Base-by-base conservation (phyloP, 2,797 vertebrate species). In the Choloepus didactylus region DNA sequence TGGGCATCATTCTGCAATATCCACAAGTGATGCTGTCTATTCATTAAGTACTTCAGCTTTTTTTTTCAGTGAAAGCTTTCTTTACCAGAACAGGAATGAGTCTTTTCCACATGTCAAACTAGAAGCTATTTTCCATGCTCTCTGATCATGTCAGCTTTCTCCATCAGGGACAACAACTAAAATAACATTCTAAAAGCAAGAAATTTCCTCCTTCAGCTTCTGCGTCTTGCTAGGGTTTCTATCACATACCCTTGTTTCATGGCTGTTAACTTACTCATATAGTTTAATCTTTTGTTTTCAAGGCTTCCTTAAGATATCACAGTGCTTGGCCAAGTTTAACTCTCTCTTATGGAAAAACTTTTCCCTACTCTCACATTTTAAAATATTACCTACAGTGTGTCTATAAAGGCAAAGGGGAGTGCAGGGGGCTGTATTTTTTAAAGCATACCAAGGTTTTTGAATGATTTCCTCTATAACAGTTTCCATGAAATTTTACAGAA, bases 11-110 rank as follows among this genome's bases (percentile, higher is more conserved):
- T 72, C 27, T 56, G 41, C 59, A 87, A 44, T n/a, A 75, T 10
- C 59, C 82, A 82, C 31, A 73, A 60, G 60, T 77, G 49, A 90
- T 59, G n/a, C 14, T 73, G 64, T 35, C 60, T 95, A 60, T 21
- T 95, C 49, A 67, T 81, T 64, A 75, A 89, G 31, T 46, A 62
- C n/a, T 66, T 51, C 18, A 79, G 21, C 46, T 35, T 35, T 35
- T 66, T 66, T 62, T 46, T 73, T 81, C 87, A 89, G 66, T 51
- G 72, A 73, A 69, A 92, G 82, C 54, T 88, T 93, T 88, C 72
- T 69, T 86, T 44, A 49, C 25, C 14, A 90, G 67, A 51, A 51
- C 64, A 80, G 83, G 64, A 81, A 64, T 56, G 25, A 85, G 31
- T 14, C 44, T 83, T 81, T 64, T 62, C 35, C 11, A 85, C 16